Evolutionary conservation across 2,888 invertebrate species (phyloP).

Genomic region (Eilema griseolum): DNA sequence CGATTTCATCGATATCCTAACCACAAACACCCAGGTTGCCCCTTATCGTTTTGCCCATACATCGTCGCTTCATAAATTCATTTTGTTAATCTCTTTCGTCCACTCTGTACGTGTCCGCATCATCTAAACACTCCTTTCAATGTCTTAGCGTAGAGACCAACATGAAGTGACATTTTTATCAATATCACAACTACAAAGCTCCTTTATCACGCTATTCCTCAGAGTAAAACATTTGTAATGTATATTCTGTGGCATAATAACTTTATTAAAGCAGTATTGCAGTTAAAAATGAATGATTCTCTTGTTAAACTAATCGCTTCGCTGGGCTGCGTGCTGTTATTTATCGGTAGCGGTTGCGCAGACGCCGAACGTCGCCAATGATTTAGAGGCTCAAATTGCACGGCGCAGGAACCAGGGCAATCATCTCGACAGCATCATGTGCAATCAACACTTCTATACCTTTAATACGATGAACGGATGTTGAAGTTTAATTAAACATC

Average conservation of each 20-base stretch:
- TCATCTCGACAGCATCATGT: slow-evolving; percentile 68
- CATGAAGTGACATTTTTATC: background rate
- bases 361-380: slow-evolving; percentile 67
- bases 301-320: slow-evolving; percentile 80
- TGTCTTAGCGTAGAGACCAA: no score
- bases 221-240: slow-evolving; percentile 28
- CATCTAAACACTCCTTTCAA: background rate
- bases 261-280: slow-evolving; percentile 65
- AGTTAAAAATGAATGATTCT: slow-evolving; percentile 70
- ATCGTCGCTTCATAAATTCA: no score
- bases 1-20: no score
- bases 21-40: background rate
- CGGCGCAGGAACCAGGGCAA: slow-evolving; percentile 66
- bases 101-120: background rate
- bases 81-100: background rate
- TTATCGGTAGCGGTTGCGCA: slow-evolving; percentile 81
- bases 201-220: background rate
- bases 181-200: background rate
- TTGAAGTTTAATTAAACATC: slow-evolving; percentile 19
- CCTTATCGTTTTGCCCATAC: background rate
- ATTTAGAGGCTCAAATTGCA: slow-evolving; percentile 85
- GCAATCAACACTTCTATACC: slow-evolving; percentile 60
- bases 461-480: slow-evolving; percentile 22
- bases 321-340: slow-evolving; percentile 69
- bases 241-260: slow-evolving; percentile 57